These are phyloP conservation scores for Lasioglossum calceatum DNA, from an alignment of 2,888 invertebrate genomes.

Conservation along the genomic window DNA sequence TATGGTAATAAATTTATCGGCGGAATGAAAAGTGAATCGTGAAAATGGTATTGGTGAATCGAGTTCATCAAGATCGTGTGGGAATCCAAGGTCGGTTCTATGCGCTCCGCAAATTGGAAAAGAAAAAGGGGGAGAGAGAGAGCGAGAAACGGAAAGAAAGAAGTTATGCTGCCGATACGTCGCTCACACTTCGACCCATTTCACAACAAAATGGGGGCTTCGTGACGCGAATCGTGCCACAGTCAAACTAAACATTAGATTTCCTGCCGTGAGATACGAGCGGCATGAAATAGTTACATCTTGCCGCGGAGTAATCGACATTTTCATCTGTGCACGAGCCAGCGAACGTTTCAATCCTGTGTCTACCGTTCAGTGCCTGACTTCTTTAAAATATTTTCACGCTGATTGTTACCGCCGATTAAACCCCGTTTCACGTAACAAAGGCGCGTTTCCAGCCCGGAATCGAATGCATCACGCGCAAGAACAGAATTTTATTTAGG, in stretches of 20 bases:
- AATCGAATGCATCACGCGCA: background rate
- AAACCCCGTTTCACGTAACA: background rate
- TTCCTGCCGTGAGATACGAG: conserved; percentile 12
- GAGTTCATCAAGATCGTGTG: background rate
- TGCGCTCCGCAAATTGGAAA: background rate
- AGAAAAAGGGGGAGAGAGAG: background rate
- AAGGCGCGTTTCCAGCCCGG: background rate
- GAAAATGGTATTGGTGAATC: background rate
- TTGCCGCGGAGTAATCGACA: conserved; percentile 1
- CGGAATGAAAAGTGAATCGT: background rate
- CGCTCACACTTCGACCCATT: conserved; percentile 13
- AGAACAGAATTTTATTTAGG: background rate
- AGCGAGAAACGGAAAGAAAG: background rate
- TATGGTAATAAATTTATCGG: background rate
- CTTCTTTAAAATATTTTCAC: conserved; percentile 8
- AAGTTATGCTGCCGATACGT: conserved; percentile 4
- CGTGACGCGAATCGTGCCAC: conserved; percentile 8
- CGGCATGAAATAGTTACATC: conserved; percentile 12
- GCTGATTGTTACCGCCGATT: background rate
- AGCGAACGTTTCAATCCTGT: background rate
- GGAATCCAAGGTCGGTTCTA: background rate
- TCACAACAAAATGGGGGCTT: background rate
- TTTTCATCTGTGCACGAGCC: conserved; percentile 8
- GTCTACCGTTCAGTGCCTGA: background rate
- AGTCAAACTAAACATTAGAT: conserved; percentile 22